A percentile compares a stretch with the other conserved stretches of the same genome.
phyloP scores from a whole-genome alignment of 2,797 vertebrate species.

The Saxicola maurus region DNA sequence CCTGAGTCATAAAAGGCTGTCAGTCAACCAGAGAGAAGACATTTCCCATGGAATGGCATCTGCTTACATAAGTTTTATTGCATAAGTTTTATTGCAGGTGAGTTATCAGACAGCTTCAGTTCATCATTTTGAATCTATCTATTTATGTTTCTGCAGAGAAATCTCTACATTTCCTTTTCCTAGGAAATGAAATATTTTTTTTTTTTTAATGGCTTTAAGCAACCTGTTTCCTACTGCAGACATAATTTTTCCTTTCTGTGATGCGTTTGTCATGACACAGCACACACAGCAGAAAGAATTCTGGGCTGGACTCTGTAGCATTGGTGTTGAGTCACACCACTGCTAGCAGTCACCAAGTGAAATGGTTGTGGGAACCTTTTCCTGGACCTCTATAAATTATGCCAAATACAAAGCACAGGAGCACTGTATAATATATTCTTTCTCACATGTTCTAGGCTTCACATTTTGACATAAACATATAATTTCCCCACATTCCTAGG shows the following conservation, averaged over 20 bases:
- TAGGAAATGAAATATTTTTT: background rate
- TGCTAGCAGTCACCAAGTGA: background rate
- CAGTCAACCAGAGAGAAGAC: background rate
- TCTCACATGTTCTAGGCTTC: background rate
- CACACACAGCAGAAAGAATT: background rate
- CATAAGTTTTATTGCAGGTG: background rate
- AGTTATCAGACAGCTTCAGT: background rate
- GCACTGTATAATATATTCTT: background rate
- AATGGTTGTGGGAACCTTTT: background rate
- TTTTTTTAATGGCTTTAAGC: background rate
- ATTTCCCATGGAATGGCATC: background rate
- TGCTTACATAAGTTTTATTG: background rate
- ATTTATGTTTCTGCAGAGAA: background rate
- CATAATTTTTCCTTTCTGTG: background rate
- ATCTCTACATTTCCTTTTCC: background rate
- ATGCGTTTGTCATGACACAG: background rate
- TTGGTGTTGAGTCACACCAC: background rate
- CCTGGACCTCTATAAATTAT: background rate
- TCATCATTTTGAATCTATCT: background rate
- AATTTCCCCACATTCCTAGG: background rate
- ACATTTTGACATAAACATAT: background rate
- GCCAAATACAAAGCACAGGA: background rate
- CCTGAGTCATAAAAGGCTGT: background rate
- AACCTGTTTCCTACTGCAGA: background rate
- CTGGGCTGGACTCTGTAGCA: background rate